Conservation (phyloP, 2,113 vertebrate species). For the Oxyura jamaicensis region DNA sequence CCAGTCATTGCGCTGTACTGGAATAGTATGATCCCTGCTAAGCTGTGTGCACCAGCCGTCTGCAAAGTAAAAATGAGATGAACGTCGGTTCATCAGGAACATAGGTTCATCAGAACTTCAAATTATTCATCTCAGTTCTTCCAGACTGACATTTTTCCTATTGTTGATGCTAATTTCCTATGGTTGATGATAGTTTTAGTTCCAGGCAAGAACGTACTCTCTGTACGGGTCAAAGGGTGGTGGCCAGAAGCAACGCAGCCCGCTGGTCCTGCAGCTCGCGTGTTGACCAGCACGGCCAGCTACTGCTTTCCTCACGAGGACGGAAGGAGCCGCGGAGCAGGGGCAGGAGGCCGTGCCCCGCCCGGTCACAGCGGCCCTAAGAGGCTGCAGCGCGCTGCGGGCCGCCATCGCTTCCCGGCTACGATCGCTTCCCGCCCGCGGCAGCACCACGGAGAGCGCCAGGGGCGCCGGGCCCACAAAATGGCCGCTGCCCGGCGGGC, state of each 20-base stretch:
- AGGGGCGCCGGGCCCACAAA: background rate
- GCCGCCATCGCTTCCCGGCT: background rate
- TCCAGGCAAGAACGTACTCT: accelerated
- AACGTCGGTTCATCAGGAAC: background rate
- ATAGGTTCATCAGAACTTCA: background rate
- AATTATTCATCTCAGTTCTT: background rate
- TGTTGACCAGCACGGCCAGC: background rate
- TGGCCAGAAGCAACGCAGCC: accelerated
- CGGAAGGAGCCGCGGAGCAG: background rate
- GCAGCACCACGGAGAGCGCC: background rate
- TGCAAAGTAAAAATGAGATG: background rate
- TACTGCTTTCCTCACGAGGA: accelerated
- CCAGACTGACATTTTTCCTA: background rate
- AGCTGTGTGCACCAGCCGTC: background rate
- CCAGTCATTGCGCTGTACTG: background rate
- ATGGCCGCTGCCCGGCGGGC: background rate
- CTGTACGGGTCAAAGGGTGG: background rate
- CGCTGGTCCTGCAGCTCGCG: background rate
- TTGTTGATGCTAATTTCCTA: background rate
- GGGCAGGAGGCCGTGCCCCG: too few relatives aligned
- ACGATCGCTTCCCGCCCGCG: background rate
- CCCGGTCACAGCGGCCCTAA: too few relatives aligned
- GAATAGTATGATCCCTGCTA: background rate
- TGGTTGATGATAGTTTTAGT: background rate
- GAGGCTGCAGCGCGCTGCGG: background rate